Evolutionary conservation across 2,888 invertebrate genomes (phyloP).

Genomic region (Rotaria macrura): DNA sequence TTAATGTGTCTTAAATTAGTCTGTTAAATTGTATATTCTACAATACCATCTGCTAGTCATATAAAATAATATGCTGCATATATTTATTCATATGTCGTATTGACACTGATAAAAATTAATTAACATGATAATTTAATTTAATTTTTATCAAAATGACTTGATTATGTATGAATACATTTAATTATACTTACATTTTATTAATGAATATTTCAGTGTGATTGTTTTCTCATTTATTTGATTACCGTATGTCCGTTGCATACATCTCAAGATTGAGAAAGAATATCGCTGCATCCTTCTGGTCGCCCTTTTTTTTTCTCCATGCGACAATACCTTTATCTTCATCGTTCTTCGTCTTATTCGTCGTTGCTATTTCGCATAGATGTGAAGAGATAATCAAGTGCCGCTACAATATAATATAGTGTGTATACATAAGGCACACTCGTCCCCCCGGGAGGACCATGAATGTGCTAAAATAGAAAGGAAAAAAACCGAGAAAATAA

Average conservation of each 20-base stretch:
- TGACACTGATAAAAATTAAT: not conserved
- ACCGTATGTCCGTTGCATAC: not conserved
- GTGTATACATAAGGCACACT: not conserved
- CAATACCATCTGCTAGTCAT: too few relatives aligned
- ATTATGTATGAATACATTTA: not conserved
- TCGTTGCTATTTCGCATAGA: not conserved
- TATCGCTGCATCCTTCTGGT: not conserved
- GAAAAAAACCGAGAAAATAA: not conserved
- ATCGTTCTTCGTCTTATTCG: not conserved
- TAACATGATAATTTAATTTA: not conserved
- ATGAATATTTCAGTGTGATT: not conserved
- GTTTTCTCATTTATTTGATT: not conserved
- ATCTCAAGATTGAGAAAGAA: not conserved
- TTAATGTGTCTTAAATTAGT: not conserved
- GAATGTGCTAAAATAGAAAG: not conserved
- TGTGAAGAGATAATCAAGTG: conserved; percentile 12
- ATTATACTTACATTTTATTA: not conserved
- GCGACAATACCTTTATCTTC: not conserved
- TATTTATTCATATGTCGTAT: too few relatives aligned
- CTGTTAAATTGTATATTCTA: too few relatives aligned
- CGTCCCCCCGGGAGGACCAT: not conserved
- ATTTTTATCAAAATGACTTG: not conserved
- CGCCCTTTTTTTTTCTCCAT: not conserved
- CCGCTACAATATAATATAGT: not conserved
- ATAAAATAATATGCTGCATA: too few relatives aligned